Conservation (phyloP, 2,797 vertebrate genomes). For the Ispidina picta region DNA sequence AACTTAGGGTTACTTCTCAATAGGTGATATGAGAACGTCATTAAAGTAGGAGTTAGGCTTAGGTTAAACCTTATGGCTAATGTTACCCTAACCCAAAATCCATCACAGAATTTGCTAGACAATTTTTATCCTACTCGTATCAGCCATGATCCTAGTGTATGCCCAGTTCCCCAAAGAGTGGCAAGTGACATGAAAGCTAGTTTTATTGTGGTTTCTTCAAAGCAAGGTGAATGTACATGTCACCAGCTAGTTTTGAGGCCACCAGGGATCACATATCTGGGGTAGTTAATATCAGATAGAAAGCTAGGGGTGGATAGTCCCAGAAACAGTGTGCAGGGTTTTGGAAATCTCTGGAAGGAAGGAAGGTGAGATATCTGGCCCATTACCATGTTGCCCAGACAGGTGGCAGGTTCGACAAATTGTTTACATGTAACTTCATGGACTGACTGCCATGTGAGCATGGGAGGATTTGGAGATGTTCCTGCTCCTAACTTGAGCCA, state of each 20-base stretch:
- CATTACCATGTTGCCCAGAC: neutral
- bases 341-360: neutral
- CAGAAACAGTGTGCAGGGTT: neutral
- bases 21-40: neutral
- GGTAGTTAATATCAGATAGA: neutral
- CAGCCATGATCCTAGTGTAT: neutral
- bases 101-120: neutral
- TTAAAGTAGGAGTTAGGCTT: neutral
- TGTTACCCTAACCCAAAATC: neutral
- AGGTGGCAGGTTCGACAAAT: neutral
- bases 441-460: neutral
- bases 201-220: neutral
- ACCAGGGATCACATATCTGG: neutral
- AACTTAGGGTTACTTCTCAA: neutral
- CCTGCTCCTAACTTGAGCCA: neutral
- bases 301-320: accelerated
- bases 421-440: neutral
- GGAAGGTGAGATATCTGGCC: neutral
- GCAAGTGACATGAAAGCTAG: neutral
- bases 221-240: neutral
- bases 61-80: neutral
- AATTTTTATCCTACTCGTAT: neutral
- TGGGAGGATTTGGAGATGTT: neutral
- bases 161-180: neutral
- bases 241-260: neutral